Conservation (phyloP, 2,888 invertebrate genomes). For the Clitarchus hookeri region DNA sequence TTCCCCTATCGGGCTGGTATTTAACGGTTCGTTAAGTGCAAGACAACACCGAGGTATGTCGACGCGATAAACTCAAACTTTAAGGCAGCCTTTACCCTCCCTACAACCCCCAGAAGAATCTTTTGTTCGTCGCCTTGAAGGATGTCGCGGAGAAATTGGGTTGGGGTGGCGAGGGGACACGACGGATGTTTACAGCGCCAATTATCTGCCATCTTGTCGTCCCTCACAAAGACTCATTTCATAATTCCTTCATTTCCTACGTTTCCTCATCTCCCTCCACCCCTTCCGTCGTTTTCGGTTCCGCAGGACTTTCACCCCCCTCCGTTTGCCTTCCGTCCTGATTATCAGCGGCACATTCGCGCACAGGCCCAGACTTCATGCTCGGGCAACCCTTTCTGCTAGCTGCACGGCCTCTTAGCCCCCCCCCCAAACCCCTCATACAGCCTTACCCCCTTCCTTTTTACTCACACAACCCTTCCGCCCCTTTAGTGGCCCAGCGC, state of each 20-base stretch:
- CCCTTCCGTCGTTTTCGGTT: background rate
- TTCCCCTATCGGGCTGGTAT: constrained; percentile 5
- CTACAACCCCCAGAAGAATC: background rate
- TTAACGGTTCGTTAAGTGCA: constrained; percentile 9
- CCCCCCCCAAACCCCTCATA: background rate
- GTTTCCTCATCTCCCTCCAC: background rate
- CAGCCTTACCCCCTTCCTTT: background rate
- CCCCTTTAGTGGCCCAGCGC: too few species aligned
- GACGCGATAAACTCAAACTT: constrained; percentile 1
- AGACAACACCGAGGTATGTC: constrained; percentile 14
- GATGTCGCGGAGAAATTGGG: background rate
- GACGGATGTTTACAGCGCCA: constrained; percentile 22
- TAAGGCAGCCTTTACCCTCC: background rate
- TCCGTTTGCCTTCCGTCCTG: background rate
- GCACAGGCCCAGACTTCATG: background rate
- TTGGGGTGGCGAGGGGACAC: too few species aligned
- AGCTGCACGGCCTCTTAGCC: background rate
- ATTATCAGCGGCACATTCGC: background rate
- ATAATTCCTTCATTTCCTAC: constrained; percentile 16
- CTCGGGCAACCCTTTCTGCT: background rate
- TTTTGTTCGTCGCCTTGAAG: constrained; percentile 20
- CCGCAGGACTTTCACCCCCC: background rate
- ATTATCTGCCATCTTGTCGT: constrained; percentile 22
- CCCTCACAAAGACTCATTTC: constrained; percentile 15
- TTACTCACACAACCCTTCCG: background rate